Conservation (phyloP, 2,888 invertebrate genomes). For the Plagiodera versicolora region DNA sequence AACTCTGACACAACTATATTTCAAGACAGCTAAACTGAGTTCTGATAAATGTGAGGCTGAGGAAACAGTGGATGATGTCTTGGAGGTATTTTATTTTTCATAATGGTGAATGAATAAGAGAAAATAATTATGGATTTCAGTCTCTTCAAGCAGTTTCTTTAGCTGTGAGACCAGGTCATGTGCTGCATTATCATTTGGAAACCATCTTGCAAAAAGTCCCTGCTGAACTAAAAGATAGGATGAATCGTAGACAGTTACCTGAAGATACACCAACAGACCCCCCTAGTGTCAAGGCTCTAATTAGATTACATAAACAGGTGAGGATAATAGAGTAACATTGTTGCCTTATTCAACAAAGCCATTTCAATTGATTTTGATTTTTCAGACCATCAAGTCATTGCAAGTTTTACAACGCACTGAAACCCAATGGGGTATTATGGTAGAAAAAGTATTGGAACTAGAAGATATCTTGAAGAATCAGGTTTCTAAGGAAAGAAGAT, state of each 20-base stretch:
- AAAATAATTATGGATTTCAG: slow-evolving; percentile 58
- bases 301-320: slow-evolving; percentile 89
- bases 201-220: slow-evolving; percentile 89
- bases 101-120: too few relatives aligned
- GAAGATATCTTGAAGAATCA: slow-evolving; percentile 88
- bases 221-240: slow-evolving; percentile 72
- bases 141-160: slow-evolving; percentile 82
- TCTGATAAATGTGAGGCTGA: slow-evolving; percentile 97
- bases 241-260: slow-evolving; percentile 64
- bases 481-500: slow-evolving; percentile 61
- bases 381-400: slow-evolving; percentile 79
- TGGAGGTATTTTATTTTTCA: slow-evolving; percentile 67
- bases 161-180: slow-evolving; percentile 74
- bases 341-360: slow-evolving; percentile 1
- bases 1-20: slow-evolving; percentile 65
- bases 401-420: slow-evolving; percentile 93
- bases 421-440: slow-evolving; percentile 88
- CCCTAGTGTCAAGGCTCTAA: slow-evolving; percentile 82
- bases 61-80: slow-evolving; percentile 91
- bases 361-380: too few relatives aligned
- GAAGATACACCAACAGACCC: slow-evolving; percentile 64
- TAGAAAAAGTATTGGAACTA: slow-evolving; percentile 76
- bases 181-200: slow-evolving; percentile 78
- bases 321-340: too few relatives aligned
- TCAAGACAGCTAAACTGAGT: slow-evolving; percentile 91